These are phyloP conservation scores for Cercopithecus mona DNA, from an alignment of 2,113 vertebrate genomes.

Conservation along the genomic window DNA sequence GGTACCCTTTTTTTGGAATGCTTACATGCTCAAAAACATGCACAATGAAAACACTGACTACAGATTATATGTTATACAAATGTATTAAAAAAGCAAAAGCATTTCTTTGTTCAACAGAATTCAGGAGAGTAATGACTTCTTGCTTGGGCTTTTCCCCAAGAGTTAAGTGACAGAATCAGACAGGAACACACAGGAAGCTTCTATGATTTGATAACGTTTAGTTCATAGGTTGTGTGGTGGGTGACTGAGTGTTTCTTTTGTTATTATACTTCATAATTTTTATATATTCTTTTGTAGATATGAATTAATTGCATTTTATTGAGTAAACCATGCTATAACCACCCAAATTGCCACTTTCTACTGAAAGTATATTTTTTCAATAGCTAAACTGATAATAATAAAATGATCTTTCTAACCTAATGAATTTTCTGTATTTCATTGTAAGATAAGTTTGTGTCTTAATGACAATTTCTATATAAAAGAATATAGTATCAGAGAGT, in stretches of 20 bases:
- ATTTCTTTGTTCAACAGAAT: conserved; percentile 19
- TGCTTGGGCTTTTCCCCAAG: background rate
- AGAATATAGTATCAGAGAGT: background rate
- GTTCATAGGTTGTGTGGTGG: background rate
- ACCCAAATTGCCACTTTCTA: background rate
- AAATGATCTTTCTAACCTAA: background rate
- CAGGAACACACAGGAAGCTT: background rate
- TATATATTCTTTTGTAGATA: background rate
- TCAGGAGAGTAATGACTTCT: background rate
- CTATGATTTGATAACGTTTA: background rate
- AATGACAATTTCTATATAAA: background rate
- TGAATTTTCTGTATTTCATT: background rate
- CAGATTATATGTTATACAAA: background rate
- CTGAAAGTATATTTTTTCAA: background rate
- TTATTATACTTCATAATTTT: background rate
- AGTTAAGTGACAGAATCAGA: background rate
- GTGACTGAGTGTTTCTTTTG: background rate
- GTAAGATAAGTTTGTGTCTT: background rate
- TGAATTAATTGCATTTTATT: conserved; percentile 13
- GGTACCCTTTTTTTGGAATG: background rate
- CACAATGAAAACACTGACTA: background rate
- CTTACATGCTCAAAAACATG: background rate
- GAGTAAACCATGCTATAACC: background rate
- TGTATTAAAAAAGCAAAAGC: background rate
- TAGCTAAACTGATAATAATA: background rate